Percentiles rank a stretch among this genome's conserved stretches.
These are phyloP conservation scores for Campoplex nolae DNA, from an alignment of 2,888 invertebrate genomes.

Conservation along the genomic window DNA sequence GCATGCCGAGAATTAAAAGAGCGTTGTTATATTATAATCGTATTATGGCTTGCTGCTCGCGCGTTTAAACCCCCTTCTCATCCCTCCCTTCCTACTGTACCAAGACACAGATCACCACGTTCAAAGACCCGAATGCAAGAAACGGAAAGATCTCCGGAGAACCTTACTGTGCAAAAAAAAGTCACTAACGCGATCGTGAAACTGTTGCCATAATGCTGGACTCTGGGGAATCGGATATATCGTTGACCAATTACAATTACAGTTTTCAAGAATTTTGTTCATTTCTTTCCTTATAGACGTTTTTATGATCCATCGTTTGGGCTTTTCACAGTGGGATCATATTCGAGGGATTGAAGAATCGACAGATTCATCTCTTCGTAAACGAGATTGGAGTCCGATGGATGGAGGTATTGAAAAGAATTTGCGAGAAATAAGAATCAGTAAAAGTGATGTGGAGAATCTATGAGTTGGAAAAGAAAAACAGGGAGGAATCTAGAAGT, in stretches of 20 bases:
- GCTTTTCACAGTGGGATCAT: neutral
- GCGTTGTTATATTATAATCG: slow-evolving; percentile 81
- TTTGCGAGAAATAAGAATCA: neutral
- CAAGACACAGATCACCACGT: slow-evolving; percentile 19
- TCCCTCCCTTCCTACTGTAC: neutral
- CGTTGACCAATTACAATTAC: slow-evolving; percentile 53
- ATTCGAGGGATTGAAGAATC: too few relatives aligned
- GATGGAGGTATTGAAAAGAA: neutral
- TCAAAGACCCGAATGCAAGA: slow-evolving; percentile 45
- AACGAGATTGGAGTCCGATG: too few relatives aligned
- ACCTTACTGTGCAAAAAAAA: slow-evolving; percentile 56
- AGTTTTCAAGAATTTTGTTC: neutral
- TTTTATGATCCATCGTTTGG: neutral
- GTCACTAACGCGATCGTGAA: slow-evolving; percentile 59
- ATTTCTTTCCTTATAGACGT: neutral
- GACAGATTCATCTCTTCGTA: too few relatives aligned
- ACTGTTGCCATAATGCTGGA: slow-evolving; percentile 50
- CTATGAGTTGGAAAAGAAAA: neutral
- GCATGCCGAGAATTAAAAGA: slow-evolving; percentile 82
- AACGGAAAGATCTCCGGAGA: slow-evolving; percentile 50
- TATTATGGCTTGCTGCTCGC: slow-evolving; percentile 77
- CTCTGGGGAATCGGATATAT: slow-evolving; percentile 49
- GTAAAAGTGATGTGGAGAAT: neutral
- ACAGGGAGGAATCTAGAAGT: neutral
- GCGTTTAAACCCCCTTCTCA: neutral